Base-by-base conservation (phyloP, 1,140 invertebrate genomes). In the Antheraea pernyi region DNA sequence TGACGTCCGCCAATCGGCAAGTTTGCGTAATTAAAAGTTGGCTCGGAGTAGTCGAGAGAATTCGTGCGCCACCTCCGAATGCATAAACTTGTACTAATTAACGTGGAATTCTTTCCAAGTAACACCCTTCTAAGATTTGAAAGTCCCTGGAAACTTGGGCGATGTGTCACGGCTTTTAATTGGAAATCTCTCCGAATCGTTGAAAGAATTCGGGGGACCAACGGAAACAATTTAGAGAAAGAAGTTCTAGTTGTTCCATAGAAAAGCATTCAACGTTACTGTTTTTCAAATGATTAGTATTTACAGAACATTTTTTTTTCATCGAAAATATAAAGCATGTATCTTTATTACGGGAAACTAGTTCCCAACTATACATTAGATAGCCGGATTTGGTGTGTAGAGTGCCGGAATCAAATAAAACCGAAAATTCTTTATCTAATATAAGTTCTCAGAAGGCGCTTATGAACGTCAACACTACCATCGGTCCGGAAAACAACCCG, bases 51-150 rank as follows among this genome's bases (percentile, higher is more conserved):
- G 74, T 73, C 69, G 72, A 77, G 77, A 71, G 48, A 69, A 65
- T 70, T 69, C 70, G 62, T 72, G 69, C 68, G 74, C 76, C 46
- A 53, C 46, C 46, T 53, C 46, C 13, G 73, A 83, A 84, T 86
- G 83, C 82, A 91, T 88, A 87, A 88, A 91, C 81, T 89, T 89
- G 80, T 84, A 81, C 85, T 85, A 90, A 90, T 91, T 89, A 89
- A 74, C 77, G 76, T 76, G 77, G 77, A 88, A 91, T 91, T 91
- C 89, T 91, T 91, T 86, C 80, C 63, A 59, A 78, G 81, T 69
- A 69, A 71, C 73, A 68, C 73, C 16, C 46, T 13, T 53, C 68
- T 70, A 82, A 87, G 81, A 88, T 85, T 84, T 78, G 81, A 81
- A 87, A 89, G 76, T 86, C 85, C 74, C 76, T 78, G 78, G 70